A percentile compares a stretch with the other conserved stretches of the same genome.
These are phyloP conservation scores for Pseudomugil tenellus DNA, from an alignment of 2,797 vertebrate genomes.

Conservation along the genomic window DNA sequence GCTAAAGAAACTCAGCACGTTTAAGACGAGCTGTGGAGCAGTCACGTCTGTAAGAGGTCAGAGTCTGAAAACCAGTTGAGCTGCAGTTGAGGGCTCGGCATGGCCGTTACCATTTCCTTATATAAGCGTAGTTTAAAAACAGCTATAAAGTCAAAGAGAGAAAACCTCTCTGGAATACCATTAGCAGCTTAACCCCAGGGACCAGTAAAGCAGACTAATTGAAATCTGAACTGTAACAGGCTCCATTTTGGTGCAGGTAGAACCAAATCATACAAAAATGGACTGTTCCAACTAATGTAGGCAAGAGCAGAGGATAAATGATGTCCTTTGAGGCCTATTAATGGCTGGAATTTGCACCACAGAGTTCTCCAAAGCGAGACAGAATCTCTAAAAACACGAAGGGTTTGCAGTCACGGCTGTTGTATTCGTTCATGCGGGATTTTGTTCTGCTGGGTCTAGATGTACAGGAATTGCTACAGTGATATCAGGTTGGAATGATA, in stretches of 20 bases:
- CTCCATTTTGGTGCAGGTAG: conserved; percentile 20
- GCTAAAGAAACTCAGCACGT: conserved; percentile 29
- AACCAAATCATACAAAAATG: conserved; percentile 37
- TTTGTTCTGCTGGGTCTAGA: conserved; percentile 24
- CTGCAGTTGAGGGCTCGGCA: conserved; percentile 30
- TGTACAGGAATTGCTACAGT: conserved; percentile 7
- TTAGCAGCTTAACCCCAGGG: conserved; percentile 15
- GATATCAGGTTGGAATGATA: conserved; percentile 14
- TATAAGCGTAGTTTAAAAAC: background rate
- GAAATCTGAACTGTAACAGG: conserved; percentile 36
- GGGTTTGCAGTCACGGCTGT: conserved; percentile 28
- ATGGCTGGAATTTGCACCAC: conserved; percentile 24
- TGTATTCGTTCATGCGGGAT: conserved; percentile 6
- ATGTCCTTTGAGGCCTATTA: conserved; percentile 52
- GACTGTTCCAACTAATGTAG: conserved; percentile 44
- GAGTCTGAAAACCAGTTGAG: conserved; percentile 22
- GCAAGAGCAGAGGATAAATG: conserved; percentile 37
- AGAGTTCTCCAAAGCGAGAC: conserved; percentile 25
- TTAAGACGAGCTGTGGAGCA: conserved; percentile 25
- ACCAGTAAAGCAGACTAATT: conserved; percentile 25
- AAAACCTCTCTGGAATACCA: conserved; percentile 12
- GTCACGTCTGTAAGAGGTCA: conserved; percentile 12
- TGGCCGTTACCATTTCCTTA: conserved; percentile 14
- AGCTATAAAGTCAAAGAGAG: conserved; percentile 2
- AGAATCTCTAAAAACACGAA: conserved; percentile 32